Percentiles rank a stretch among this genome's conserved stretches.
phyloP scores from a whole-genome alignment of 2,797 vertebrate species.

The Rhabdomys pumilio region DNA sequence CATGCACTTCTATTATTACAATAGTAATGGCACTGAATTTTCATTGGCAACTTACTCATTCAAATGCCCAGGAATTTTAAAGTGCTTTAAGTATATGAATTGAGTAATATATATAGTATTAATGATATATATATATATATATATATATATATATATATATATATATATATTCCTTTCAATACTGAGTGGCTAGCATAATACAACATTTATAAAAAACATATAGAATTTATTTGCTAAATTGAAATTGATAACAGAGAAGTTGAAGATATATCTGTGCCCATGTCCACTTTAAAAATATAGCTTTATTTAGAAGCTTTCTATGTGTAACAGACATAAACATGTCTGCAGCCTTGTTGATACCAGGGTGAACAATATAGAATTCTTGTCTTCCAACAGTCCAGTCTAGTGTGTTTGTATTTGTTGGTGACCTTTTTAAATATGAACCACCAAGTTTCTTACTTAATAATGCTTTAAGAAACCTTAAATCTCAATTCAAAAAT shows the following conservation, averaged over 20 bases:
- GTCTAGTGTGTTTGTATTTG: not conserved
- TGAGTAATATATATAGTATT: no score
- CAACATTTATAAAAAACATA: not conserved
- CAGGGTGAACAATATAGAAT: not conserved
- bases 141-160: no score
- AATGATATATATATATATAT: no score
- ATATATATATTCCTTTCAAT: not conserved
- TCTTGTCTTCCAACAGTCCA: not conserved
- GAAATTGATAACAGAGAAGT: conserved; percentile 1
- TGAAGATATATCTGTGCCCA: not conserved
- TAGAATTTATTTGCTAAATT: conserved; percentile 4
- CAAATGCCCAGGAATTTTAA: not conserved
- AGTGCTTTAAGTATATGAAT: not conserved
- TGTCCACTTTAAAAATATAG: not conserved
- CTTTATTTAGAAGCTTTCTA: not conserved
- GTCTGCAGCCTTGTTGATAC: not conserved
- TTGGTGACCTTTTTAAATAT: not conserved
- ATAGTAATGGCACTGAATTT: not conserved
- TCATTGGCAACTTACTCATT: not conserved
- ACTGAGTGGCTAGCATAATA: not conserved
- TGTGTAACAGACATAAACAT: not conserved
- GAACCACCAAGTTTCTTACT: not conserved
- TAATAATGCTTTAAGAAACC: not conserved
- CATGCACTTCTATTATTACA: not conserved
- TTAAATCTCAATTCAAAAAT: not conserved